These are phyloP conservation scores for Mastomys natalensis DNA, from an alignment of 2,113 vertebrate species.

Conservation along the genomic window DNA sequence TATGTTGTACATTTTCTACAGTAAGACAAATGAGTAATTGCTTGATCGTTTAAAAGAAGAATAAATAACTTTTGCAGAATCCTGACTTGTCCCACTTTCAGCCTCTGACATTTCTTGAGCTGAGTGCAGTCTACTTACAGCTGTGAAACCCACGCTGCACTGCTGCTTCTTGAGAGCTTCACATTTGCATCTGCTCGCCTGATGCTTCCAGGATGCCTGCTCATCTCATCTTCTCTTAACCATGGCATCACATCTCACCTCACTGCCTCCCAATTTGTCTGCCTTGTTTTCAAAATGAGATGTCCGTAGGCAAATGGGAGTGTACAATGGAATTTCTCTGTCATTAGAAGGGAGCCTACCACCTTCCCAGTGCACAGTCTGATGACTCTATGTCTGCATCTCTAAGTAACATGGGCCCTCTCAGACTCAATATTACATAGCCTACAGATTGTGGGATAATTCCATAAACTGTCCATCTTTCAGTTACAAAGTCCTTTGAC, in stretches of 20 bases:
- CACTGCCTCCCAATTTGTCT: conserved; percentile 38
- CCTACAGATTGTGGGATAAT: background rate
- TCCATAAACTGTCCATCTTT: conserved; percentile 20
- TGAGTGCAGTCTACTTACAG: background rate
- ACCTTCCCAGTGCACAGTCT: background rate
- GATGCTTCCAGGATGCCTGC: background rate
- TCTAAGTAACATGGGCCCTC: conserved; percentile 36
- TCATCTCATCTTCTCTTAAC: background rate
- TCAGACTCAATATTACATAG: conserved; percentile 13
- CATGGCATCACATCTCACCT: background rate
- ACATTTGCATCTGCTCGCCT: background rate
- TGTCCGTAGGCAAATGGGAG: background rate
- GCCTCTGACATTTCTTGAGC: background rate
- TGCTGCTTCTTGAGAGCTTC: background rate
- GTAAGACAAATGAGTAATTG: background rate
- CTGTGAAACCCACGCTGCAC: background rate
- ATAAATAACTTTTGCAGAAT: background rate
- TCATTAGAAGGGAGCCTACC: background rate
- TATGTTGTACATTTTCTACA: background rate
- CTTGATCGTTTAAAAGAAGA: conserved; percentile 15
- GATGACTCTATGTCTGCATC: conserved; percentile 27
- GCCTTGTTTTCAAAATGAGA: conserved; percentile 52
- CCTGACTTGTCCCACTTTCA: background rate
- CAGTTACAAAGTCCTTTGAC: conserved; percentile 53
- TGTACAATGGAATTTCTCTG: background rate